Percentiles rank a stretch among this genome's conserved stretches.
Evolutionary conservation across 2,113 vertebrate species (phyloP).

Genomic region (Lepus timidus): DNA sequence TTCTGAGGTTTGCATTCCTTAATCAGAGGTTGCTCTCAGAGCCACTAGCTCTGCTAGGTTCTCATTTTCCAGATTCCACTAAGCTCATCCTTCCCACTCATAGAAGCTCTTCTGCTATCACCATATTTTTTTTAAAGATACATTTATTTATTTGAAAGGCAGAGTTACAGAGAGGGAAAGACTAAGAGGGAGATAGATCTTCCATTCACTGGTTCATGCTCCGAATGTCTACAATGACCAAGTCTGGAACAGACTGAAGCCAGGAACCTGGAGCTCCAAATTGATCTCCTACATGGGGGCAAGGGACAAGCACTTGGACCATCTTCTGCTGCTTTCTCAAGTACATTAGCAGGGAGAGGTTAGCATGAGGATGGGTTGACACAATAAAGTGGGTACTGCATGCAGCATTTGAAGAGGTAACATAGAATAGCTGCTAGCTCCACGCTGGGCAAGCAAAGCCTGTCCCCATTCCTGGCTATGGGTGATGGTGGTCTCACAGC

Average conservation of each 20-base stretch:
- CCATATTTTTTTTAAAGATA: too few species aligned
- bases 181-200: too few species aligned
- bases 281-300: too few species aligned
- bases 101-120: background rate
- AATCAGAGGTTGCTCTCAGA: background rate
- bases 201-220: too few species aligned
- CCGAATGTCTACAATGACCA: too few species aligned
- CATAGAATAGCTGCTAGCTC: background rate
- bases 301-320: too few species aligned
- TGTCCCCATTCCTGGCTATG: background rate
- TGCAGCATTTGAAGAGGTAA: background rate
- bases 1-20: background rate
- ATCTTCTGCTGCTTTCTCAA: too few species aligned
- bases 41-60: background rate
- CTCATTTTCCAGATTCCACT: background rate
- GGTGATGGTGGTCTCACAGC: background rate
- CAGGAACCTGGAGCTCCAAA: too few species aligned
- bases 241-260: too few species aligned
- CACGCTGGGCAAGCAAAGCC: background rate
- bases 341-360: too few species aligned
- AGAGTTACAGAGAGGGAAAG: too few species aligned
- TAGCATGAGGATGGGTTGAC: background rate
- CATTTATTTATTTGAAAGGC: too few species aligned
- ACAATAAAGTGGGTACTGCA: background rate
- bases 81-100: background rate